A percentile compares a stretch with the other conserved stretches of the same genome.
Conservation (phyloP, 2,888 invertebrate genomes). For the Alsophila aescularia region DNA sequence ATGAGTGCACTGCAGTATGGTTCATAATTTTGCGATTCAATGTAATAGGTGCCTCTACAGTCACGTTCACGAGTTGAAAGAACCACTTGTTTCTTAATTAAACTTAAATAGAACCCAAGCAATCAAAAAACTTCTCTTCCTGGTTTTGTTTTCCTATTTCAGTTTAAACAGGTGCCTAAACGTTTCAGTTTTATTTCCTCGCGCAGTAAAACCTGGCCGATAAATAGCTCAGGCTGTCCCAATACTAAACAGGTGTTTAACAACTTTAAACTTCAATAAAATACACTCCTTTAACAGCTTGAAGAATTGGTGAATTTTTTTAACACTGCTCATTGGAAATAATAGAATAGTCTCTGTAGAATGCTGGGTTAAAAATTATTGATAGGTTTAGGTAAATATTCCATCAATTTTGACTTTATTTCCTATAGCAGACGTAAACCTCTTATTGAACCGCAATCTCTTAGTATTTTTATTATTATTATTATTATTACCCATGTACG, state of each 20-base stretch:
- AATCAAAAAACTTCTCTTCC: not conserved
- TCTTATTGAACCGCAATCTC: too few relatives aligned
- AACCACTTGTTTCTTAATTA: too few relatives aligned
- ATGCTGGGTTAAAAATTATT: not conserved
- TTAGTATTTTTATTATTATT: too few relatives aligned
- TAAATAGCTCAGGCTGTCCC: slow-evolving; percentile 12
- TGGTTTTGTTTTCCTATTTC: not conserved
- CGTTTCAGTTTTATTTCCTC: slow-evolving; percentile 9
- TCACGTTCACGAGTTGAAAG: too few relatives aligned
- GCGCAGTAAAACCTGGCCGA: slow-evolving; percentile 18
- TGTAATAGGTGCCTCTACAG: too few relatives aligned
- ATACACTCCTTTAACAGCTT: slow-evolving; percentile 9
- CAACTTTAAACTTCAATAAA: slow-evolving; percentile 25
- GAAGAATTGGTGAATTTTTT: not conserved
- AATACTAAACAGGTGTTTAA: slow-evolving; percentile 18
- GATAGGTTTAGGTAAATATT: not conserved
- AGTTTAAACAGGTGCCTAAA: not conserved
- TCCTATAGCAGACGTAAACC: too few relatives aligned
- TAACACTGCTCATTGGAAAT: slow-evolving; percentile 26
- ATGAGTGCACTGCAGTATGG: too few relatives aligned
- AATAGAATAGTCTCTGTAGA: slow-evolving; percentile 8
- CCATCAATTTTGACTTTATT: too few relatives aligned
- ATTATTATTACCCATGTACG: too few relatives aligned
- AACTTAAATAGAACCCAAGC: not conserved
- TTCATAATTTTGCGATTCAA: too few relatives aligned